These are phyloP conservation scores for Cheilosia vernalis DNA, from an alignment of 2,888 invertebrate species.

Conservation along the genomic window DNA sequence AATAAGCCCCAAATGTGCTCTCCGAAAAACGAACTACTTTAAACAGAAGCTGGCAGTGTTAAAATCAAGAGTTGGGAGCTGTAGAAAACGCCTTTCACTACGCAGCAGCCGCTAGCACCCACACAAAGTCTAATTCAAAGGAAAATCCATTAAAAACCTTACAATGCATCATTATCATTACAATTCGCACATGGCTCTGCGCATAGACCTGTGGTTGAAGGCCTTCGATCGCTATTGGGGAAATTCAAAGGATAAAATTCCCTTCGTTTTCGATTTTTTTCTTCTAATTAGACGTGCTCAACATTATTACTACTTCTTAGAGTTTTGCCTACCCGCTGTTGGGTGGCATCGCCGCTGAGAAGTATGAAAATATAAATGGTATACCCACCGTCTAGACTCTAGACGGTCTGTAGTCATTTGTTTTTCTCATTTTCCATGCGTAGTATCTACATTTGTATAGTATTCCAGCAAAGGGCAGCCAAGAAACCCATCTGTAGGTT, in stretches of 20 bases:
- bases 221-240: neutral
- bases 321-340: neutral
- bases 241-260: neutral
- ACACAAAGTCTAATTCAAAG: neutral
- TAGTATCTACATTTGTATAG: neutral
- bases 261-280: neutral
- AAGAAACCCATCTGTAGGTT: neutral
- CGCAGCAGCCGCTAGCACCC: too few species aligned
- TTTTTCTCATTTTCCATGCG: neutral
- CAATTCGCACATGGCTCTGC: neutral
- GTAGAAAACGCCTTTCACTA: too few species aligned
- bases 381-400: constrained; percentile 16
- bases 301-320: neutral
- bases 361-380: constrained; percentile 3
- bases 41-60: too few species aligned
- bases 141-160: neutral
- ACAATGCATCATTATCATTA: neutral
- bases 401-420: neutral
- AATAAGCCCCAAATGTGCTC: too few species aligned
- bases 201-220: neutral
- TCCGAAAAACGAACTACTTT: too few species aligned
- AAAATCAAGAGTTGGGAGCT: too few species aligned
- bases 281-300: neutral
- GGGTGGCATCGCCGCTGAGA: neutral
- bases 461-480: neutral